Base-by-base conservation (phyloP, 2,797 vertebrate species). In the Dromococcyx pavoninus region DNA sequence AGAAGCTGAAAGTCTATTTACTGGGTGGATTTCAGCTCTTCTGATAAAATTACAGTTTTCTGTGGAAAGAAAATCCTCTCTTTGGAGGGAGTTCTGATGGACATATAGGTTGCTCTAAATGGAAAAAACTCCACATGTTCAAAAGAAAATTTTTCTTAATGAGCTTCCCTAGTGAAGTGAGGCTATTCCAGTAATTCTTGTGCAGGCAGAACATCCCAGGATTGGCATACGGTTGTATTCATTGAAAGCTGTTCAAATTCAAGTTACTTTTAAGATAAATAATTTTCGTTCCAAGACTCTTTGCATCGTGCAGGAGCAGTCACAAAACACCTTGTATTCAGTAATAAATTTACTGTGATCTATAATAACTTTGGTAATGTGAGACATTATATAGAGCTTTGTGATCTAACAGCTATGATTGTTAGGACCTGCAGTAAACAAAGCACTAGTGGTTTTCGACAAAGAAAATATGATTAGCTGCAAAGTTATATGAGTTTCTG, bases 281-380 rank as follows among this genome's bases (percentile, higher is more conserved):
- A 80, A 74, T 82, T 85, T 95, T 67, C 67, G 37, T 95, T 96
- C 91, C 75, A 92, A 70, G 43, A 85, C 41, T 81, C 44, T 60
- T 95, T 91, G 65, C 37, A 23, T 54, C 82, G 53, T 77, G 84
- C 56, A 91, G 94, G 58, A 95, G 35, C 62, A 86, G 71, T 57
- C 74, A 67, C 86, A 94, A 78, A 96, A 24, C 65, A 91, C 87
- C 74, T 96, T 96, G 76, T 96, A 97, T 97, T 96, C 91, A 84
- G 82, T 94, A 95, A 92, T 94, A 95, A 94, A 88, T 95, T 93
- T 92, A 88, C 62, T 96, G 84, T 97, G 97, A 96, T 95, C 95
- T 96, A 6, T 95, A 94, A 80, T 84, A 96, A 91, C 91, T 96
- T 22, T 10, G 61, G 21, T 86, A 96, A 95, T 85, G 88, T 82